A percentile compares a stretch with the other conserved stretches of the same genome.
These are phyloP conservation scores for Vultur gryphus DNA, from an alignment of 2,797 vertebrate species.

Conservation along the genomic window DNA sequence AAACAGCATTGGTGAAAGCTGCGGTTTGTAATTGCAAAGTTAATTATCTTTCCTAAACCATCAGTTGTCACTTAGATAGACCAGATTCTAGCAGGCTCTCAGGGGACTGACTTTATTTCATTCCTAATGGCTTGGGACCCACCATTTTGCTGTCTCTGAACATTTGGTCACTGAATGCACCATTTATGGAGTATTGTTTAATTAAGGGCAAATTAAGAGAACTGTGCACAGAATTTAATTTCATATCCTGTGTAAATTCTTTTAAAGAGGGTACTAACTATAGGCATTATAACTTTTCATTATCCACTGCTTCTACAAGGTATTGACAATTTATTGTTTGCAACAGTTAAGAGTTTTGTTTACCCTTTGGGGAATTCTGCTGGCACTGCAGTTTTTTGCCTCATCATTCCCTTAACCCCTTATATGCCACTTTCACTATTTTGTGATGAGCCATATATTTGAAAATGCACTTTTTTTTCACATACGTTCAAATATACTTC, in stretches of 20 bases:
- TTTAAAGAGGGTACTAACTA: slow-evolving; percentile 87
- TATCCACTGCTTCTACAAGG: slow-evolving; percentile 84
- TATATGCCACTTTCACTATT: slow-evolving; percentile 12
- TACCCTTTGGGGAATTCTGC: slow-evolving; percentile 76
- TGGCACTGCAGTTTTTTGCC: slow-evolving; percentile 68
- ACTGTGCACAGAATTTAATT: slow-evolving; percentile 92
- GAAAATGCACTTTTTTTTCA: neutral
- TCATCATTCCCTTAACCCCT: slow-evolving; percentile 68
- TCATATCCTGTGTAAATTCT: slow-evolving; percentile 87
- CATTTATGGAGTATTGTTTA: slow-evolving; percentile 95
- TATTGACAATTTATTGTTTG: slow-evolving; percentile 79
- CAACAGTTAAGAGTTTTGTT: slow-evolving; percentile 79
- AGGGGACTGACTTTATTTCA: slow-evolving; percentile 84
- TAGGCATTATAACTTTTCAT: slow-evolving; percentile 93
- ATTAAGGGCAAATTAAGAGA: slow-evolving; percentile 95
- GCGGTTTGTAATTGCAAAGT: slow-evolving; percentile 93
- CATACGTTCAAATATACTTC: neutral
- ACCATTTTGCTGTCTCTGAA: slow-evolving; percentile 83
- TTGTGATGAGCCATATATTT: neutral
- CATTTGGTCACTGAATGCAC: slow-evolving; percentile 90
- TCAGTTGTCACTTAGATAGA: slow-evolving; percentile 93
- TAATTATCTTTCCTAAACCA: slow-evolving; percentile 97
- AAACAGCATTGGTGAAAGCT: slow-evolving; percentile 81
- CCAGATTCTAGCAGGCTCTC: slow-evolving; percentile 83
- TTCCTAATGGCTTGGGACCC: slow-evolving; percentile 86